These are phyloP conservation scores for Hyles lineata DNA, from an alignment of 2,888 invertebrate species.

Conservation along the genomic window DNA sequence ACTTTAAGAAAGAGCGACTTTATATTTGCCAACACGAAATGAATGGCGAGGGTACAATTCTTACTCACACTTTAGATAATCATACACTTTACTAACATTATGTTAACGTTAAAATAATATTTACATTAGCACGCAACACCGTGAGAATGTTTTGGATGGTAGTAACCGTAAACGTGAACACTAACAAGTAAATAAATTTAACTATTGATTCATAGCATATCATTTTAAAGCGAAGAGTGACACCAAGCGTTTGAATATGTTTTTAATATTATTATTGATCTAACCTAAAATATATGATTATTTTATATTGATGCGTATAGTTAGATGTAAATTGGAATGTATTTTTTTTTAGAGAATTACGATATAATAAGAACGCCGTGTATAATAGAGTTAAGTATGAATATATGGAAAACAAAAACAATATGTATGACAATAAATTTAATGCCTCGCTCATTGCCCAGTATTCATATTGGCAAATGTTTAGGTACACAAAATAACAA, in stretches of 20 bases:
- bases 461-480: conserved; percentile 67
- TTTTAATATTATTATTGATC: not conserved
- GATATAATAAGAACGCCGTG: not conserved
- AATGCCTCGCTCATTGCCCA: conserved; percentile 54
- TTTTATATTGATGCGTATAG: not conserved
- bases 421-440: conserved; percentile 35
- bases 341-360: not conserved
- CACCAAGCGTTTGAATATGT: not conserved
- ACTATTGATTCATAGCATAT: not conserved
- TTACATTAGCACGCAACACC: conserved; percentile 45
- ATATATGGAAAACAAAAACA: not conserved
- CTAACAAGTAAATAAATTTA: conserved; percentile 8
- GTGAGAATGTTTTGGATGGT: conserved; percentile 37
- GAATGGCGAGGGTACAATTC: conserved; percentile 48
- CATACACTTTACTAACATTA: conserved; percentile 31
- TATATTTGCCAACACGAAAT: conserved; percentile 67
- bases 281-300: conserved; percentile 2
- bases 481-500: conserved; percentile 26
- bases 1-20: conserved; percentile 50
- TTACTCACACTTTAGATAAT: conserved; percentile 32
- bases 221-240: conserved; percentile 7
- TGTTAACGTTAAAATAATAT: conserved; percentile 44
- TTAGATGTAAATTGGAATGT: not conserved
- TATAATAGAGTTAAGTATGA: not conserved
- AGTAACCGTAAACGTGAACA: conserved; percentile 21